These are phyloP conservation scores for Balearica regulorum DNA, from an alignment of 2,797 vertebrate genomes.

Conservation along the genomic window DNA sequence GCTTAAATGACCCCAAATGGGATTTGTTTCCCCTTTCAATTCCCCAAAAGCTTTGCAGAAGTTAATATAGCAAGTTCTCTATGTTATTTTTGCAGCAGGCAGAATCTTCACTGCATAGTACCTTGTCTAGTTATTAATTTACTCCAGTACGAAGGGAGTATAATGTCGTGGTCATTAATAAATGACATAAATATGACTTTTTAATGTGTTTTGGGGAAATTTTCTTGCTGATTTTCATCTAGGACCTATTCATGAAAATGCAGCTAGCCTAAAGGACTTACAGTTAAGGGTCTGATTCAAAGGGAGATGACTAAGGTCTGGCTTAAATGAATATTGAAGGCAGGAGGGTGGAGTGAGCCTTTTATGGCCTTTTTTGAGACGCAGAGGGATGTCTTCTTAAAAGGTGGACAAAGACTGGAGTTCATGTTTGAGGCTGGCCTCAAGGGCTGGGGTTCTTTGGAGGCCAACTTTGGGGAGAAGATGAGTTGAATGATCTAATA, in stretches of 20 bases:
- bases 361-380: background rate
- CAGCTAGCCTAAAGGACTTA: background rate
- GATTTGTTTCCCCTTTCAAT: constrained; percentile 15
- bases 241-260: background rate
- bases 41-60: background rate
- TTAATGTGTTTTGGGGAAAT: background rate
- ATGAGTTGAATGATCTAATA: background rate
- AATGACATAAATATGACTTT: background rate
- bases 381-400: background rate
- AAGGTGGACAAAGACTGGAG: background rate
- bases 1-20: background rate
- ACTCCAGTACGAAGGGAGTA: background rate
- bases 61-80: constrained; percentile 11
- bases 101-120: background rate
- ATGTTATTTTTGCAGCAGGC: background rate
- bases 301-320: background rate
- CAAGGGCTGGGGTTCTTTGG: background rate
- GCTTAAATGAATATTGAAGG: background rate
- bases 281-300: background rate
- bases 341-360: background rate
- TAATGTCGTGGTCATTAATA: background rate
- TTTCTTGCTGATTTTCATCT: background rate
- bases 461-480: background rate
- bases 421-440: background rate
- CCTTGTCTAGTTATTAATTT: background rate